Conservation (phyloP, 1,140 invertebrate species). For the Cardiocondyla obscurior region DNA sequence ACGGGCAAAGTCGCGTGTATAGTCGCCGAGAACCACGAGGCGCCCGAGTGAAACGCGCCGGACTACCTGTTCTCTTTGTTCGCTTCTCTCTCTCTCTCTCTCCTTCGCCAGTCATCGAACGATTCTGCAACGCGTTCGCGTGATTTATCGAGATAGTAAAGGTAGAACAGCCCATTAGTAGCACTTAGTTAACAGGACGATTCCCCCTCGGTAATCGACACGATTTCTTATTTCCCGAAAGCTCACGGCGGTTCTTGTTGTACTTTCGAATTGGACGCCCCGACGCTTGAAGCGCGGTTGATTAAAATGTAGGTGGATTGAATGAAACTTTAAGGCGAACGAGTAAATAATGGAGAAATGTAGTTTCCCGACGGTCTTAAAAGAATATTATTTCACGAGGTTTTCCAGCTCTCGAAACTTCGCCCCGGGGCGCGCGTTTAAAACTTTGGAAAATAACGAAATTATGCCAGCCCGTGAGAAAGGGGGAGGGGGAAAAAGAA, state of each 20-base stretch:
- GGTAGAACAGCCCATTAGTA: background rate
- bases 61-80: background rate
- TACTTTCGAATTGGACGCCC: background rate
- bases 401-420: background rate
- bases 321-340: background rate
- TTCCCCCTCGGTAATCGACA: background rate
- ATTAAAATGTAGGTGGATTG: background rate
- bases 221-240: background rate
- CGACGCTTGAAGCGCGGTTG: background rate
- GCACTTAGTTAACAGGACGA: background rate
- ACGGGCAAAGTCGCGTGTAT: constrained; percentile 45
- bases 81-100: background rate
- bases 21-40: background rate
- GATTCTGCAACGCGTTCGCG: background rate
- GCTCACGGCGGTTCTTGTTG: background rate
- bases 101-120: background rate
- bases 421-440: background rate
- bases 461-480: no score
- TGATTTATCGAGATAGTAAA: background rate
- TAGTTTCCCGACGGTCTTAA: background rate
- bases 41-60: background rate
- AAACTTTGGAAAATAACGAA: background rate
- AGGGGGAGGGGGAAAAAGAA: no score
- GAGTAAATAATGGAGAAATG: background rate
- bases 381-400: background rate